Evolutionary conservation across 1,140 invertebrate genomes (phyloP).

Genomic region (Scaptomyza graminum): DNA sequence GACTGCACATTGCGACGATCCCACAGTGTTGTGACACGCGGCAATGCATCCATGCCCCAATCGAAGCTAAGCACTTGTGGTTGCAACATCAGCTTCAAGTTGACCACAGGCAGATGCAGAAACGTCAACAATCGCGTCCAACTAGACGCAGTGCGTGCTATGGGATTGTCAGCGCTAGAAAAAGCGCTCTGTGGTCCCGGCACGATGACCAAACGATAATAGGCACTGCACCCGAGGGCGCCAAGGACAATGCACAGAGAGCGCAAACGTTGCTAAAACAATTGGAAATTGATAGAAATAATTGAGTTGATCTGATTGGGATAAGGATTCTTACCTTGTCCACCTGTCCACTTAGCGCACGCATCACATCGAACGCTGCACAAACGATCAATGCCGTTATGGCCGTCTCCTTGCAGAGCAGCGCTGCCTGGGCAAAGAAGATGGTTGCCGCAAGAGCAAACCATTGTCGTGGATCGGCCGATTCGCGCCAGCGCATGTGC

Average conservation of each 20-base stretch:
- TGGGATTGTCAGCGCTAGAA: conserved; percentile 95
- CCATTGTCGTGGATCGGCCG: conserved; percentile 86
- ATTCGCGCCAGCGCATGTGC: conserved; percentile 86
- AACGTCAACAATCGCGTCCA: conserved; percentile 92
- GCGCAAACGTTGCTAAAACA: conserved; percentile 87
- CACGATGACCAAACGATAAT: conserved; percentile 87
- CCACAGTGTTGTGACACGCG: conserved; percentile 88
- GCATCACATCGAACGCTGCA: conserved; percentile 89
- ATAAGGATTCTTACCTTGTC: conserved; percentile 69
- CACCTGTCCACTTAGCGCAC: conserved; percentile 83
- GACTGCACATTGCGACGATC: conserved; percentile 91
- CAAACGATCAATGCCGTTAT: conserved; percentile 95
- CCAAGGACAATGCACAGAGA: conserved; percentile 87
- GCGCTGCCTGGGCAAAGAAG: conserved; percentile 87
- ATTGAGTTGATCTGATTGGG: too few relatives aligned
- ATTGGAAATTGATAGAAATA: background rate
- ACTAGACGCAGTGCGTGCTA: conserved; percentile 89
- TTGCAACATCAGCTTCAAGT: conserved; percentile 92
- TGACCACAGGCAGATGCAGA: conserved; percentile 93
- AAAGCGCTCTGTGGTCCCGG: conserved; percentile 90
- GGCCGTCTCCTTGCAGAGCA: conserved; percentile 96
- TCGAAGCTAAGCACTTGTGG: conserved; percentile 95
- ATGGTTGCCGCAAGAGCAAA: conserved; percentile 85
- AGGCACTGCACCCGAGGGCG: conserved; percentile 86
- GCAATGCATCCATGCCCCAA: conserved; percentile 97